Conservation (phyloP, 35 echinoderm and acorn worm genomes). For the Heliocidaris tuberculata region DNA sequence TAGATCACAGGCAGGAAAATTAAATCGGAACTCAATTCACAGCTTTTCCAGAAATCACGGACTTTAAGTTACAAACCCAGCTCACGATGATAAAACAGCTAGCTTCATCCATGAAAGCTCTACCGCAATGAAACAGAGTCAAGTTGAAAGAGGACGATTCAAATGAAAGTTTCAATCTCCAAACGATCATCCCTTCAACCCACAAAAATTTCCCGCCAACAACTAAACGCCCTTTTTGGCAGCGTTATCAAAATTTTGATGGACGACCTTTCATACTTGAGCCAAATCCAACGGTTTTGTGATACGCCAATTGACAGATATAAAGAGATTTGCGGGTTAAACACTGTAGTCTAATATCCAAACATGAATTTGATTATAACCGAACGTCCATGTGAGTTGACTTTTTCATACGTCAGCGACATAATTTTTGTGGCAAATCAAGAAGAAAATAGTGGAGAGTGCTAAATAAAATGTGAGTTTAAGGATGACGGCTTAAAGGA, state of each 20-base stretch:
- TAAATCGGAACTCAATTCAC: not conserved
- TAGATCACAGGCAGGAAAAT: not conserved
- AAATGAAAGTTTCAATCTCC: not conserved
- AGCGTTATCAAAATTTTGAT: not conserved
- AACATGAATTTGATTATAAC: too few relatives aligned
- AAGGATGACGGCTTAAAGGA: too few relatives aligned
- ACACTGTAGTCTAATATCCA: not conserved
- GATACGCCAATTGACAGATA: not conserved
- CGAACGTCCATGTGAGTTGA: not conserved
- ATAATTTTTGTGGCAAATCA: too few relatives aligned
- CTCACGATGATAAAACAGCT: not conserved
- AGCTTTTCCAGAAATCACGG: not conserved
- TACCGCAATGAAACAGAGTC: not conserved
- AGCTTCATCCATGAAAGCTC: not conserved
- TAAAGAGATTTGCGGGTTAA: not conserved
- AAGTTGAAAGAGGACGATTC: not conserved
- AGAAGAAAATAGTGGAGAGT: not conserved
- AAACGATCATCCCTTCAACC: not conserved
- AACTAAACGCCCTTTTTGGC: not conserved
- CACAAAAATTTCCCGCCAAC: not conserved
- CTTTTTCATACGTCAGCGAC: not conserved
- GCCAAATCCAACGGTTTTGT: not conserved
- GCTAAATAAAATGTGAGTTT: too few relatives aligned
- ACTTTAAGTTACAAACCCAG: not conserved
- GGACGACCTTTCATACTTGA: constrained; percentile 9